Evolutionary conservation across 2,113 vertebrate species (phyloP), one percentile per base, ranked within the genome.

Genomic region (Hippocampus comes): DNA sequence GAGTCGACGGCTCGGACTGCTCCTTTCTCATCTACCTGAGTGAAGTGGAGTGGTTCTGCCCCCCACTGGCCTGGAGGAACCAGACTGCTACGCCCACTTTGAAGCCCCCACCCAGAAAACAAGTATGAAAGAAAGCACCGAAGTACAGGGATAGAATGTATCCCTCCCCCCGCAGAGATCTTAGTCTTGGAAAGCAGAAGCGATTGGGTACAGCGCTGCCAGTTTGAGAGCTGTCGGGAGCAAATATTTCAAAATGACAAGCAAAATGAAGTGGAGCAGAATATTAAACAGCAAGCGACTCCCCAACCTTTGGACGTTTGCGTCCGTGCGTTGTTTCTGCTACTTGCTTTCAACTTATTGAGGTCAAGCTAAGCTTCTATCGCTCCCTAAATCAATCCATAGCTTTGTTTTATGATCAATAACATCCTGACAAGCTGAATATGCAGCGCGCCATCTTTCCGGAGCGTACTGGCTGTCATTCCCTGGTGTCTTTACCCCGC

Each of bases 41-140:
- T 0, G 96, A 98, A 84, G 95, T 98, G 0, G 97, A 99, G 87
- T 98, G 97, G 96, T 99, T 99, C 91, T 99, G 97, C 69, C 97
- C 97, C n/a, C 93, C 93, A 0, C 86, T 96, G 88, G 88, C 93
- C 51, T 96, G 96, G 96, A 91, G 95, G 53, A 98, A 98, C 89
- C 92, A 87, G 75, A 96, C 95, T 0, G 68, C 75, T 2, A 90
- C 91, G 0, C 91, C 91, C 38, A 88, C 83, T 5, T 38, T 83
- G 71, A 94, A 91, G 0, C 84, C 91, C 0, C 85, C 66, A 0
- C 92, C 94, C n/a, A 95, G 72, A 67, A 89, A 60, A 59, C 94
- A 95, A 94, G 97, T 97, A 89, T 20, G 9, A 4, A 53, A 41
- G 30, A 21, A 9, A 67, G 46, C 8, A 20, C 46, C 14, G n/a